Evolutionary conservation across 2,113 vertebrate genomes (phyloP).

Genomic region (Rousettus leschenaultii): DNA sequence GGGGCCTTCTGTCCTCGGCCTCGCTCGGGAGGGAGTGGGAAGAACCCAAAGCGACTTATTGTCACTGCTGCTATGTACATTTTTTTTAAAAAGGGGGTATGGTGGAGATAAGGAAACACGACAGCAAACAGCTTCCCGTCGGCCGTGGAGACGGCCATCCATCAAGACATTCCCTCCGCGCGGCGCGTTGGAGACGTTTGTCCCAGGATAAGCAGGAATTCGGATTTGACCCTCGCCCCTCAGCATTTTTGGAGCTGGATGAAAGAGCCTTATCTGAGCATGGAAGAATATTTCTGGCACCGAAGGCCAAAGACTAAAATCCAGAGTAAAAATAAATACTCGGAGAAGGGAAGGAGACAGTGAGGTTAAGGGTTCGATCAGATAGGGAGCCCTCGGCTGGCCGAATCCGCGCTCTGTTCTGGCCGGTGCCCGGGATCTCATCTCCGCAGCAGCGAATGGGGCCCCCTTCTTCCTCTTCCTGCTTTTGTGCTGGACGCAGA

Average conservation of each 20-base stretch:
- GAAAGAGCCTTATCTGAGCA: slow-evolving; percentile 56
- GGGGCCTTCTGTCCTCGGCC: background rate
- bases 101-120: background rate
- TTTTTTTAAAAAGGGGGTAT: background rate
- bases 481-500: background rate
- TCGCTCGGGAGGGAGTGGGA: background rate
- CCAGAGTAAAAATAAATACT: slow-evolving; percentile 63
- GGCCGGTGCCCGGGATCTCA: background rate
- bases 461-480: background rate
- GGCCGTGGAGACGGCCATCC: background rate
- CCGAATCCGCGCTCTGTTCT: background rate
- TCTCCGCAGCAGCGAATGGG: background rate
- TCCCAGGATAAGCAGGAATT: background rate
- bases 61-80: background rate
- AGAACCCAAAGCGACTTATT: background rate
- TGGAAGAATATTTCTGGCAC: slow-evolving; percentile 63
- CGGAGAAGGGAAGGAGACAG: slow-evolving; percentile 33
- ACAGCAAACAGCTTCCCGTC: background rate
- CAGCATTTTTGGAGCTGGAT: slow-evolving; percentile 58
- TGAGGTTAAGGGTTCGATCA: slow-evolving; percentile 40
- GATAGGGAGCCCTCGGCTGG: background rate
- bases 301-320: slow-evolving; percentile 35
- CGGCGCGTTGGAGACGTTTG: background rate
- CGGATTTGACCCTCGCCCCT: slow-evolving; percentile 41
- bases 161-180: background rate